Conservation (phyloP, 2,888 invertebrate species). For the Tortricodes alternella region DNA sequence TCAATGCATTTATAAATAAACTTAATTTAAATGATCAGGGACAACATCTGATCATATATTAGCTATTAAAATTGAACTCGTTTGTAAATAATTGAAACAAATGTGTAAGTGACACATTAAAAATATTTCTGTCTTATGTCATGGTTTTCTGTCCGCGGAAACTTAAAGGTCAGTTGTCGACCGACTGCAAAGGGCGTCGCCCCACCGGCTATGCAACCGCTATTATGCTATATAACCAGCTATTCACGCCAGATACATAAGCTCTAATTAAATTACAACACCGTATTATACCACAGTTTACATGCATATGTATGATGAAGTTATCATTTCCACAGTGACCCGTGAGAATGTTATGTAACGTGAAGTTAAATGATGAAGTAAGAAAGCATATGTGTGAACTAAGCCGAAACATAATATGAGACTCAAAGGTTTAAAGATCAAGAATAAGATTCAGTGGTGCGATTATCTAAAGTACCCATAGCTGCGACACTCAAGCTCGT, state of each 20-base stretch:
- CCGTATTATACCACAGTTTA: constrained; percentile 28
- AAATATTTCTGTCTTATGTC: not conserved
- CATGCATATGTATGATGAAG: constrained; percentile 32
- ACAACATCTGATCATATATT: too few relatives aligned
- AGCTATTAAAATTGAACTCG: too few relatives aligned
- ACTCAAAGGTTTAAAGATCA: too few relatives aligned
- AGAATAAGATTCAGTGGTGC: too few relatives aligned
- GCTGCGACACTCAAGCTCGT: too few relatives aligned
- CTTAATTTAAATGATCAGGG: too few relatives aligned
- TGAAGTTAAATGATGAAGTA: not conserved
- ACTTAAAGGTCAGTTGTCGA: constrained; percentile 72
- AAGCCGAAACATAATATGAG: too few relatives aligned
- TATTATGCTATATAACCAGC: constrained; percentile 25
- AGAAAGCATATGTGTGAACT: too few relatives aligned
- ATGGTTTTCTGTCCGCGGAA: constrained; percentile 33
- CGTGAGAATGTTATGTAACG: constrained; percentile 40
- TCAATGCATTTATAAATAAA: too few relatives aligned
- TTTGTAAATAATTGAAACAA: too few relatives aligned
- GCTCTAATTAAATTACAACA: constrained; percentile 33
- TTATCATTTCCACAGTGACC: constrained; percentile 41
- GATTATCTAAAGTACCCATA: too few relatives aligned
- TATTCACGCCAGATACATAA: constrained; percentile 11
- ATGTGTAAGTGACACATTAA: too few relatives aligned
- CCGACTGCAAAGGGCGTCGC: constrained; percentile 62
- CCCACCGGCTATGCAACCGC: constrained; percentile 44